Evolutionary conservation across 2,888 invertebrate species (phyloP).

Genomic region (Drosophila koepferae): DNA sequence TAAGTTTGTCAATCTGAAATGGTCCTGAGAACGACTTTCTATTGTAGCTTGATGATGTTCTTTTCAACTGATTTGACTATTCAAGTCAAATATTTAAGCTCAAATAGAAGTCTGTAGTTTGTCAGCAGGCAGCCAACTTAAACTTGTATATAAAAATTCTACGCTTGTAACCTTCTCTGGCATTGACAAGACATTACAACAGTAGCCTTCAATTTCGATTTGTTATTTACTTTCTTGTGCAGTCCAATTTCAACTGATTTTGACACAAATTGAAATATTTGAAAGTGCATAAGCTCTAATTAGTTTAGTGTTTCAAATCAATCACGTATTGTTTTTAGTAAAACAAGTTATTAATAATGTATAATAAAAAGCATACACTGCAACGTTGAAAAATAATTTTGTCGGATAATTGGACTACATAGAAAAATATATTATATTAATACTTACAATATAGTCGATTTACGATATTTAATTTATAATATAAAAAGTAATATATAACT

Average conservation of each 20-base stretch:
- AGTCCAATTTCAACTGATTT: background rate
- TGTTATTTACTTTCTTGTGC: background rate
- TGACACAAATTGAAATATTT: background rate
- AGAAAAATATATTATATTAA: too few species aligned
- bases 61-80: conserved; percentile 10
- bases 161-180: background rate
- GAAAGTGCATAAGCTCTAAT: background rate
- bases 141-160: background rate
- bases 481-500: too few species aligned
- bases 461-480: too few species aligned
- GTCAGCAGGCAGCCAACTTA: background rate
- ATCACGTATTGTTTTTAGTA: background rate
- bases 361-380: background rate
- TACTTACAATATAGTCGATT: too few species aligned
- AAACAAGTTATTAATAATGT: background rate
- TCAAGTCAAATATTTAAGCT: background rate
- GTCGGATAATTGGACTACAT: too few species aligned
- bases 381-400: background rate
- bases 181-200: background rate
- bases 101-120: background rate
- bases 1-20: conserved; percentile 19
- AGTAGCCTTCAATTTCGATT: background rate
- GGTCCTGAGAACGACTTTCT: background rate
- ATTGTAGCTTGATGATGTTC: background rate
- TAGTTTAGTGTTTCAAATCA: background rate